phyloP scores from a whole-genome alignment of 2,888 invertebrate species.

The Calliphora vomitoria region DNA sequence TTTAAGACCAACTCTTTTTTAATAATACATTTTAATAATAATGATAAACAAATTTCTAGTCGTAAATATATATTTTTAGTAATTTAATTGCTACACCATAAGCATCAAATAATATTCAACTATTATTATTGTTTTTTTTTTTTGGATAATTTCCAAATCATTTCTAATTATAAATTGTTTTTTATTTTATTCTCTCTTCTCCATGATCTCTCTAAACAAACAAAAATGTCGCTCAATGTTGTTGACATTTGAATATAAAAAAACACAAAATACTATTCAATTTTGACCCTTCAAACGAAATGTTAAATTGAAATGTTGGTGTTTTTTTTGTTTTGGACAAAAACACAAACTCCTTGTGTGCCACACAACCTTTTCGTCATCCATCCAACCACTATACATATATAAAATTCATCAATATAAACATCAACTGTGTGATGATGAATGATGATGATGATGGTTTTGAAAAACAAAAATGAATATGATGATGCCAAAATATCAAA shows the following conservation, averaged over 20 bases:
- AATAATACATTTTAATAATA: conserved; percentile 7
- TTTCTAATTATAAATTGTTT: conserved; percentile 82
- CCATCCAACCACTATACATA: conserved; percentile 40
- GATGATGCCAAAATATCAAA: conserved; percentile 39
- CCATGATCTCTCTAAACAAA: conserved; percentile 75
- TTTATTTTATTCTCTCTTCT: conserved; percentile 83
- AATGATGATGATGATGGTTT: conserved; percentile 49
- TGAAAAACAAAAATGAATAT: conserved; percentile 12
- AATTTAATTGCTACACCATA: conserved; percentile 72
- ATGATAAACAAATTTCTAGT: conserved; percentile 53
- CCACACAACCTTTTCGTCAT: conserved; percentile 70
- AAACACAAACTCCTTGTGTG: conserved; percentile 61
- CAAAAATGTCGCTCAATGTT: conserved; percentile 52
- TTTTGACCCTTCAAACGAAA: conserved; percentile 70
- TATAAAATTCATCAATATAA: conserved; percentile 59
- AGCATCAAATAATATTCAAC: conserved; percentile 58
- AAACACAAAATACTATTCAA: conserved; percentile 75
- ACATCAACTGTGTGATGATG: conserved; percentile 66
- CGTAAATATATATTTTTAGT: conserved; percentile 68
- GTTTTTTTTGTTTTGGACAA: conserved; percentile 57
- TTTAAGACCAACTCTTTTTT: conserved; percentile 54
- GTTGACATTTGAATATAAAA: conserved; percentile 57
- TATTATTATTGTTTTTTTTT: conserved; percentile 62
- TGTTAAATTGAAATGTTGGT: conserved; percentile 69
- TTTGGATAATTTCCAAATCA: conserved; percentile 78